A percentile compares a stretch with the other conserved stretches of the same genome.
These are phyloP conservation scores for Prunella strophiata DNA, from an alignment of 2,797 vertebrate genomes.

Conservation along the genomic window DNA sequence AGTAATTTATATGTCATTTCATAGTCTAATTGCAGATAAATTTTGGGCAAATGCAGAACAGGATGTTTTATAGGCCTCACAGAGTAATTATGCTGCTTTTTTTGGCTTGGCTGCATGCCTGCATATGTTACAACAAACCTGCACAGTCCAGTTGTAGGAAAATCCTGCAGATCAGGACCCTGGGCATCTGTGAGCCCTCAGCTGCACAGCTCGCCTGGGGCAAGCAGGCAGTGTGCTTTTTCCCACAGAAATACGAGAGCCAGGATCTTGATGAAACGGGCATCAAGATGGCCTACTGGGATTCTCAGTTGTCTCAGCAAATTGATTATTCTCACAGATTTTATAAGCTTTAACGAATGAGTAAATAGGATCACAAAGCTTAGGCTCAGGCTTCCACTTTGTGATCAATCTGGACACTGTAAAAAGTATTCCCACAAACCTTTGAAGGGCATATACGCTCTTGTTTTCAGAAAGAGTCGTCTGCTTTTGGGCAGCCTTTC, in stretches of 20 bases:
- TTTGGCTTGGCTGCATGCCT: conserved; percentile 17
- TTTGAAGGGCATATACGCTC: conserved; percentile 88
- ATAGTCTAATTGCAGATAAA: conserved; percentile 38
- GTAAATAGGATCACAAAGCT: not conserved
- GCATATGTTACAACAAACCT: not conserved
- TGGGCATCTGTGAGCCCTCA: not conserved
- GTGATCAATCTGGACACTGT: not conserved
- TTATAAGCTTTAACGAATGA: not conserved
- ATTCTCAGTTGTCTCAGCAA: not conserved
- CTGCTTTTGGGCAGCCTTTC: conserved; percentile 70
- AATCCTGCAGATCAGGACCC: not conserved
- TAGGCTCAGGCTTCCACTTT: not conserved
- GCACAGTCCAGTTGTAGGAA: not conserved
- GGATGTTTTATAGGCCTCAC: conserved; percentile 12
- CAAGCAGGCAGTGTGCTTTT: not conserved
- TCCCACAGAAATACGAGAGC: not conserved
- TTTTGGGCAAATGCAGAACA: not conserved
- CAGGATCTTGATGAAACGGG: not conserved
- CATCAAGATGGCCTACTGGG: not conserved
- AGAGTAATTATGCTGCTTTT: conserved; percentile 15
- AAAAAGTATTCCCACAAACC: conserved; percentile 74
- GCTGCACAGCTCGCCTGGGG: not conserved
- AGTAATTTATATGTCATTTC: conserved; percentile 11
- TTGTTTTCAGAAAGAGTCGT: conserved; percentile 87
- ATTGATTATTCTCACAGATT: not conserved